A percentile compares a stretch with the other conserved stretches of the same genome.
phyloP scores from a whole-genome alignment of 2,113 vertebrate species.

The Indicator indicator region DNA sequence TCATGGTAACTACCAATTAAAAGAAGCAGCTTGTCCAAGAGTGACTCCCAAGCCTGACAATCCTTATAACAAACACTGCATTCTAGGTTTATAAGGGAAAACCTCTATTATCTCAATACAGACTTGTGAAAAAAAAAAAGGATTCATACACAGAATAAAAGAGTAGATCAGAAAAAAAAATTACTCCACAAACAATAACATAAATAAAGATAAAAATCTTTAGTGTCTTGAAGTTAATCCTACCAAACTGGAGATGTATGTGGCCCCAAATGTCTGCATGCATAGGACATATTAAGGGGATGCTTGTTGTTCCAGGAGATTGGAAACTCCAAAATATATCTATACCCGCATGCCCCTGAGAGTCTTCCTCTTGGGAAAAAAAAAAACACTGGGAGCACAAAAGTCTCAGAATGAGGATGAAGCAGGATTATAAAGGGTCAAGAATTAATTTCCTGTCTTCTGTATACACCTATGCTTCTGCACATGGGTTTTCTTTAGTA shows the following conservation, averaged over 20 bases:
- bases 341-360: background rate
- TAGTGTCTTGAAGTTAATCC: background rate
- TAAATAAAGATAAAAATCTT: background rate
- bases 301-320: background rate
- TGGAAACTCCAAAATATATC: background rate
- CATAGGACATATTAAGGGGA: background rate
- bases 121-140: slow-evolving; percentile 11
- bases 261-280: background rate
- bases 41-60: background rate
- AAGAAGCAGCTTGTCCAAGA: slow-evolving; percentile 37
- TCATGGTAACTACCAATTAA: slow-evolving; percentile 16
- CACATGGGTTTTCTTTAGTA: background rate
- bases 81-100: slow-evolving; percentile 53
- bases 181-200: background rate
- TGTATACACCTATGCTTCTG: background rate
- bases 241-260: background rate
- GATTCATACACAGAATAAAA: slow-evolving; percentile 5
- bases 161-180: background rate
- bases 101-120: background rate
- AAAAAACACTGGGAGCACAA: background rate
- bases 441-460: background rate
- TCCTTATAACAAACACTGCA: slow-evolving; percentile 7
- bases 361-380: background rate
- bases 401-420: background rate
- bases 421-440: background rate